phyloP scores from a whole-genome alignment of 2,797 vertebrate species.

The Naso thynnoides region DNA sequence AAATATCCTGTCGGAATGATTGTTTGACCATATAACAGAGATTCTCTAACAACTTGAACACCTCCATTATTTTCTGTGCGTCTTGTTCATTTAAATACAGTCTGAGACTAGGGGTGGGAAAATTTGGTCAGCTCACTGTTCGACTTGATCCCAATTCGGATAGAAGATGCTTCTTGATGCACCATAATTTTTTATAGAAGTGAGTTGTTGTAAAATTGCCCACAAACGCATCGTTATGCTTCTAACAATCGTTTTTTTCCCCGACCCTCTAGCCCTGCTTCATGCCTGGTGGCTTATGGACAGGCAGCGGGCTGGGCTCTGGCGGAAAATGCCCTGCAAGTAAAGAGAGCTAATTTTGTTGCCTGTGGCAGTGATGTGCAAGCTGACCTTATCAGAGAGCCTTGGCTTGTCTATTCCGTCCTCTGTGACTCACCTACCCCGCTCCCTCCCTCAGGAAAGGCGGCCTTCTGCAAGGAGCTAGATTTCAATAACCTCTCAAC shows the following conservation, averaged over 20 bases:
- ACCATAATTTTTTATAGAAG: too few species aligned
- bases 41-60: slow-evolving; percentile 41
- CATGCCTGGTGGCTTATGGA: slow-evolving; percentile 38
- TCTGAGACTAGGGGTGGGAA: slow-evolving; percentile 33
- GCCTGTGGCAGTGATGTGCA: slow-evolving; percentile 76
- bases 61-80: slow-evolving; percentile 32
- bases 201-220: too few species aligned
- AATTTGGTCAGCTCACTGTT: too few species aligned
- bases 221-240: too few species aligned
- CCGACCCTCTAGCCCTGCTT: slow-evolving; percentile 16
- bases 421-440: slow-evolving; percentile 70
- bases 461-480: slow-evolving; percentile 54
- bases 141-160: too few species aligned
- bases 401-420: slow-evolving; percentile 70
- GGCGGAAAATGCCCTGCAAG: slow-evolving; percentile 65
- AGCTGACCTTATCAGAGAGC: slow-evolving; percentile 84
- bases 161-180: too few species aligned
- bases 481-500: slow-evolving; percentile 79
- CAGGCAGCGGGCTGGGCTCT: slow-evolving; percentile 30
- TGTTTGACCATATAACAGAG: slow-evolving; percentile 51
- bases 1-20: slow-evolving; percentile 47
- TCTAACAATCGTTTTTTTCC: too few species aligned
- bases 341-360: slow-evolving; percentile 81
- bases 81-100: slow-evolving; percentile 44
- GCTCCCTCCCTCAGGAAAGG: slow-evolving; percentile 54